Evolutionary conservation across 2,797 vertebrate genomes (phyloP).

Genomic region (Falco novaeseelandiae): DNA sequence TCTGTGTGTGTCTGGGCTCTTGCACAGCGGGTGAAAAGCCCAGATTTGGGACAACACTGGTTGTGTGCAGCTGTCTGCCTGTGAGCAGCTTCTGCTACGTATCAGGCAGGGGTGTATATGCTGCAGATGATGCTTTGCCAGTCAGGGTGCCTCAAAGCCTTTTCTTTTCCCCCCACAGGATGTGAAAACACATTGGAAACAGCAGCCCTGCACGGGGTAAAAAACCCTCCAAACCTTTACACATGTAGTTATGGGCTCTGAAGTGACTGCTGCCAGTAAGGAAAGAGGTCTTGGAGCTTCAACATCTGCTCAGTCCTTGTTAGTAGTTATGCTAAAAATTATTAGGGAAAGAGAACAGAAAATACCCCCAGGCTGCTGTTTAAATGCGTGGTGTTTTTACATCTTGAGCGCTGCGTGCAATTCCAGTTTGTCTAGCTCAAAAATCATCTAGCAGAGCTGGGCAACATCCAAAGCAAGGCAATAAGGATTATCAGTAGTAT

Average conservation of each 20-base stretch:
- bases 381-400: slow-evolving; percentile 14
- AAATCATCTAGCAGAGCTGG: neutral
- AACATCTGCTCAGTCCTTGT: neutral
- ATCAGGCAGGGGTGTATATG: neutral
- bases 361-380: slow-evolving; percentile 8
- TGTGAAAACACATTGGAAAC: neutral
- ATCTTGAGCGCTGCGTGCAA: neutral
- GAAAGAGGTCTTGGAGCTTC: slow-evolving; percentile 20
- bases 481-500: neutral
- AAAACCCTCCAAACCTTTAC: neutral
- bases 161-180: neutral
- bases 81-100: neutral
- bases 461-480: neutral
- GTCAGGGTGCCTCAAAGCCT: neutral
- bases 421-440: slow-evolving; percentile 16
- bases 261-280: slow-evolving; percentile 3
- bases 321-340: slow-evolving; percentile 49
- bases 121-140: neutral
- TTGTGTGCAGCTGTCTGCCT: neutral
- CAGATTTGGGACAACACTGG: neutral
- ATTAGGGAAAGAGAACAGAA: slow-evolving; percentile 36
- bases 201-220: neutral
- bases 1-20: too few relatives aligned
- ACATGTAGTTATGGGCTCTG: neutral
- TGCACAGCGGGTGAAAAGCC: too few relatives aligned